Evolutionary conservation across 2,113 vertebrate genomes (phyloP).

Genomic region (Colistium nudipinnis): DNA sequence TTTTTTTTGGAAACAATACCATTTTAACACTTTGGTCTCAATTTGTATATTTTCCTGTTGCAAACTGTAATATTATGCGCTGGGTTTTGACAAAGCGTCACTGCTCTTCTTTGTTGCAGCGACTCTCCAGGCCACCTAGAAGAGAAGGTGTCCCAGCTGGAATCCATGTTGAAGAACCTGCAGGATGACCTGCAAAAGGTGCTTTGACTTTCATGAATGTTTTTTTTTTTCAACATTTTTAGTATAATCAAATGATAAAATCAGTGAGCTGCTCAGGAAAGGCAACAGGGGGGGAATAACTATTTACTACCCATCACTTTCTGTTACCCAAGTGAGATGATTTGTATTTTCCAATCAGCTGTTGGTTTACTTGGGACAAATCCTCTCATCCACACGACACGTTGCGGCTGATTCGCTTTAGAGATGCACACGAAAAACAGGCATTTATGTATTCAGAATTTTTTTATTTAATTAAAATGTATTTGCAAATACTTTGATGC

Average conservation of each 20-base stretch:
- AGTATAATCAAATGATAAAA: too few relatives aligned
- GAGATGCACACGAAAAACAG: conserved; percentile 38
- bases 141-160: conserved; percentile 91
- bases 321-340: conserved; percentile 30
- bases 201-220: conserved; percentile 68
- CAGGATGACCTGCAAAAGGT: conserved; percentile 93
- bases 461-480: too few relatives aligned
- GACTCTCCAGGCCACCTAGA: conserved; percentile 84
- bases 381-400: conserved; percentile 11
- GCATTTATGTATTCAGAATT: too few relatives aligned
- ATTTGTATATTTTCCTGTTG: neutral
- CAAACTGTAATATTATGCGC: neutral
- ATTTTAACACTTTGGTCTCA: neutral
- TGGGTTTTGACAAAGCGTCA: conserved; percentile 29
- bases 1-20: neutral
- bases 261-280: conserved; percentile 49
- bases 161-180: conserved; percentile 88
- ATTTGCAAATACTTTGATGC: too few relatives aligned
- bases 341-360: conserved; percentile 37
- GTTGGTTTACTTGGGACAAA: conserved; percentile 42
- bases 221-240: conserved; percentile 49
- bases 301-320: conserved; percentile 44
- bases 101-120: conserved; percentile 66
- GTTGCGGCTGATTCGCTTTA: conserved; percentile 36
- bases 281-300: conserved; percentile 53